Evolutionary conservation across 2,797 vertebrate genomes (phyloP), one percentile per base, ranked within the genome.

Genomic region (Sylvilagus floridanus): DNA sequence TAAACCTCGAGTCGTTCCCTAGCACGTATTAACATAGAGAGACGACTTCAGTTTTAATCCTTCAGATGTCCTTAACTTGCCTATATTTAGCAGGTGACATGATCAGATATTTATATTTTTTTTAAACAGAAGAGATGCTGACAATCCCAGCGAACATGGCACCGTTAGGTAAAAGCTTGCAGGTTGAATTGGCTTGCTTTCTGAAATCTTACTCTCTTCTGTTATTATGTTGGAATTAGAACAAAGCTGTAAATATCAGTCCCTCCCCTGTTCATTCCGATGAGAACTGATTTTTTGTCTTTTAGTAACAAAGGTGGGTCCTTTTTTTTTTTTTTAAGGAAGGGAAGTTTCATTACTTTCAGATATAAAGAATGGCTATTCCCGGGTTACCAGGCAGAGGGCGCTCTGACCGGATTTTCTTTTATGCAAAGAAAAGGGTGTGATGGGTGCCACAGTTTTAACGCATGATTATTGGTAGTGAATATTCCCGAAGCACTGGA

Each of bases 1-100:
- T 54, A 35, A 42, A 87, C 24, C 28, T 77, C 66, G 87, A 85
- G 75, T 79, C 50, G 62, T 93, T 96, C 78, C 72, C 30, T 12
- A 72, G 52, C 17, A n/a, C 32, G 4, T 24, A 24, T 42, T 83
- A 83, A 82, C 50, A 16, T 50, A 69, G n/a, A 11, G 32, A 83
- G 60, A 79, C 63, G 19, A 68, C 50, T 71, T 52, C 50, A 17
- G 57, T 22, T 82, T 93, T 54, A 86, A 52, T 75, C 17, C 82
- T 79, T 82, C 47, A 57, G 52, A 42, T 17, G 6, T 32, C 37
- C 68, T 85, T 82, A 52, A 71, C 79, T 91, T 91, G 52, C 62
- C 28, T 91, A 50, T 26, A 71, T 52, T 22, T 30, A 84, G 83
- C 62, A 62, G 72, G 72, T 69, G 72, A 22, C 13, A 73, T 69